These are phyloP conservation scores for Strigamia crassipes DNA, from an alignment of 2,888 invertebrate genomes.

Conservation along the genomic window DNA sequence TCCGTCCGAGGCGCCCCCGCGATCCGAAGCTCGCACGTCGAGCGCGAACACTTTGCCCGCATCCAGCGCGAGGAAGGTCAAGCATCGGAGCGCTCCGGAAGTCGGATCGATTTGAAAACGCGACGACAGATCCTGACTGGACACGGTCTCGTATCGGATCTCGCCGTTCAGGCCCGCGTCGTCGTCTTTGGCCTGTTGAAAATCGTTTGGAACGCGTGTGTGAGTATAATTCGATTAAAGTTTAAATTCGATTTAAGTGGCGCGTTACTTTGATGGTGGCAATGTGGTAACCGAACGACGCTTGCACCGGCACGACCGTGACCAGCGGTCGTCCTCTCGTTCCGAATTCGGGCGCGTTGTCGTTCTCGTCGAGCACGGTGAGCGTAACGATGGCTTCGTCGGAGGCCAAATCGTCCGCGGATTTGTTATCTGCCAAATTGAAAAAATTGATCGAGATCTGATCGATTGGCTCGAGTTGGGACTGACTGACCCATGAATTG, in stretches of 20 bases:
- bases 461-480: no score
- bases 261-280: conserved; percentile 69
- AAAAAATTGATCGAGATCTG: no score
- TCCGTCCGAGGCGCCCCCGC: conserved; percentile 78
- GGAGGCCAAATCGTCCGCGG: conserved; percentile 51
- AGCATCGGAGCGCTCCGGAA: conserved; percentile 74
- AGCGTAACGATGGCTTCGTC: conserved; percentile 81
- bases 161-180: conserved; percentile 78
- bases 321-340: conserved; percentile 77
- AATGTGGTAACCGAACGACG: conserved; percentile 80
- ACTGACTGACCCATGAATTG: conserved; percentile 19
- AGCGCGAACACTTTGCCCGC: conserved; percentile 81
- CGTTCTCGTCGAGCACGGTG: conserved; percentile 78
- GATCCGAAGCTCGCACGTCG: conserved; percentile 85
- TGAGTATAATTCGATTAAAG: no score
- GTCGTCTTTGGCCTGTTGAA: conserved; percentile 70
- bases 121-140: conserved; percentile 70
- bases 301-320: conserved; percentile 79
- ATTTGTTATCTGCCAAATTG: neutral
- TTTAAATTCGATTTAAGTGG: neutral
- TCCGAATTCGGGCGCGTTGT: conserved; percentile 78
- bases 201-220: conserved; percentile 48
- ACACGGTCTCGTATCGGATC: conserved; percentile 76
- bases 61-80: conserved; percentile 70
- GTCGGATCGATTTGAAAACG: conserved; percentile 78